Conservation (phyloP, 2,888 invertebrate species). For the Hydrotaea cyrtoneurina region DNA sequence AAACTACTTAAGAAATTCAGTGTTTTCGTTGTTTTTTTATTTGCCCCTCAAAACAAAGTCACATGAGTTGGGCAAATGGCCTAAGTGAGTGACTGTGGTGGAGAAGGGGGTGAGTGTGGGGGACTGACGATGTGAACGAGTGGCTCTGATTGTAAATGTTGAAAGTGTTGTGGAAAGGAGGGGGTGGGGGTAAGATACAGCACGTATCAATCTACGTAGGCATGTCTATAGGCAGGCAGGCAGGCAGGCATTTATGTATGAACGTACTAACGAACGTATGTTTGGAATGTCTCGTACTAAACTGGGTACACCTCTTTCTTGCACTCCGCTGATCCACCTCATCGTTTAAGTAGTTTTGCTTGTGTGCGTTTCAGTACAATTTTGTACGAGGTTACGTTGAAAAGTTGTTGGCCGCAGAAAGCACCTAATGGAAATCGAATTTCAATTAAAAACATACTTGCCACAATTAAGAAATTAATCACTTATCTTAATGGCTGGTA, state of each 20-base stretch:
- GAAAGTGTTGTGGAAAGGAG: too few relatives aligned
- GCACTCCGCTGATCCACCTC: not conserved
- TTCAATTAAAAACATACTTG: too few relatives aligned
- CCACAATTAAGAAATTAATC: too few relatives aligned
- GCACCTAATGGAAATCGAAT: too few relatives aligned
- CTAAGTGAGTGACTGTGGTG: constrained; percentile 21
- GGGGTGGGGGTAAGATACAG: constrained; percentile 25
- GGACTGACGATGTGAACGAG: constrained; percentile 5
- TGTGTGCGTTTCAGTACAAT: too few relatives aligned
- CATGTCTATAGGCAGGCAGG: constrained; percentile 12
- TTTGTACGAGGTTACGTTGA: not conserved
- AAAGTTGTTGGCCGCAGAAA: not conserved
- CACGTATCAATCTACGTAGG: constrained; percentile 41
- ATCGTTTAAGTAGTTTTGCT: not conserved
- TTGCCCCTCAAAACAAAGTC: constrained; percentile 44
- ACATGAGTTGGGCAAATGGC: constrained; percentile 44
- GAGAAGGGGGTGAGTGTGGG: not conserved
- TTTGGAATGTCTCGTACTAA: constrained; percentile 3
- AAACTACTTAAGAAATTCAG: constrained; percentile 34
- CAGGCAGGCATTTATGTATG: not conserved
- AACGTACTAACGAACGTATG: not conserved
- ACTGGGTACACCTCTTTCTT: not conserved
- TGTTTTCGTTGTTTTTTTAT: not conserved
- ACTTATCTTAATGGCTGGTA: too few relatives aligned
- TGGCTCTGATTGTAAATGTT: constrained; percentile 28